These are phyloP conservation scores for Bubalus kerabau DNA, from an alignment of 2,113 vertebrate species.

Conservation along the genomic window DNA sequence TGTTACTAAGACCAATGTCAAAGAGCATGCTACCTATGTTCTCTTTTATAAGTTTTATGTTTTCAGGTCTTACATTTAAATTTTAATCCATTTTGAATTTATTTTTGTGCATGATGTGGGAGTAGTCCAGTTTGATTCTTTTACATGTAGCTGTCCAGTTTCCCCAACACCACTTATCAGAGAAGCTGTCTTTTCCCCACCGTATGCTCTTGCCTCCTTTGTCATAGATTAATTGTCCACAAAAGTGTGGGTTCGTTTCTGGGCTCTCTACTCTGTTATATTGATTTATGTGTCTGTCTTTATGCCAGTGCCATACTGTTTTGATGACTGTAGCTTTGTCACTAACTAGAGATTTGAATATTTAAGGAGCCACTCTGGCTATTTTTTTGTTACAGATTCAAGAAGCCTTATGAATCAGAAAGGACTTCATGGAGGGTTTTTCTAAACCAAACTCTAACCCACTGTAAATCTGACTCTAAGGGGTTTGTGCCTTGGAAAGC, in stretches of 20 bases:
- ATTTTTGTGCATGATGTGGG: neutral
- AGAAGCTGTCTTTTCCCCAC: neutral
- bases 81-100: neutral
- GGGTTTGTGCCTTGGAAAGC: neutral
- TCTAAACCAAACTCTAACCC: neutral
- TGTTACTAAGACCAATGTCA: neutral
- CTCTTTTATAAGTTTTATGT: neutral
- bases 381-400: neutral
- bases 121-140: neutral
- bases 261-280: neutral
- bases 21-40: neutral
- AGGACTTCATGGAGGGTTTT: neutral
- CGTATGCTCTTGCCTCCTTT: neutral
- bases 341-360: neutral
- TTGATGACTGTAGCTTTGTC: neutral
- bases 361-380: neutral
- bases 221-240: neutral
- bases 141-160: neutral
- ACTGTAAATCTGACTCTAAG: neutral
- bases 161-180: neutral
- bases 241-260: neutral
- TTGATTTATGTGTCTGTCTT: neutral
- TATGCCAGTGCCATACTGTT: neutral
- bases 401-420: neutral
- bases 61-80: neutral